Conservation (phyloP, 2,888 invertebrate species). For the Drosophila fulvimacula region DNA sequence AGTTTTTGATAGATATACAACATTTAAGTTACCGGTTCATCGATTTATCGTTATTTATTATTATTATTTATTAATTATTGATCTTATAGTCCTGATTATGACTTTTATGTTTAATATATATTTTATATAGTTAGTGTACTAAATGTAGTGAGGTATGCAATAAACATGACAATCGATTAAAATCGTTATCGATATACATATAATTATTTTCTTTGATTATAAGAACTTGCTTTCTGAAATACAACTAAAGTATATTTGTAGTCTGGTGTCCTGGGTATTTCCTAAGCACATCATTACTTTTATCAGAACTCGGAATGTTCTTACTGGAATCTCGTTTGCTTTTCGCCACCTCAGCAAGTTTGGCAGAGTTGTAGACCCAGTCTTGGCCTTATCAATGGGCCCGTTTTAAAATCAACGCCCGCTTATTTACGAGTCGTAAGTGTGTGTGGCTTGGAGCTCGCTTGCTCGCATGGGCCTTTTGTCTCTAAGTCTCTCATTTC, state of each 20-base stretch:
- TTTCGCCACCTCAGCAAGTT: constrained; percentile 73
- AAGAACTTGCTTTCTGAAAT: background rate
- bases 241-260: background rate
- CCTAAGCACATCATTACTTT: background rate
- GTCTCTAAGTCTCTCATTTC: constrained; percentile 66
- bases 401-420: constrained; percentile 76
- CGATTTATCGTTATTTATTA: too few species aligned
- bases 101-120: background rate
- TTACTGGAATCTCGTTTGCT: constrained; percentile 13
- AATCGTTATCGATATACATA: background rate
- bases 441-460: background rate
- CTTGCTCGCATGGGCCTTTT: constrained; percentile 28
- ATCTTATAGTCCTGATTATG: background rate
- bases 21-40: too few species aligned
- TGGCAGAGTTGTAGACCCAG: constrained; percentile 2
- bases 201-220: background rate
- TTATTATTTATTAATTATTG: too few species aligned
- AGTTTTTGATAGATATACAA: background rate
- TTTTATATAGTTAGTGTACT: too few species aligned
- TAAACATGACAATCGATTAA: background rate
- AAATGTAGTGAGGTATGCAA: background rate
- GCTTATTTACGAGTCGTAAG: constrained; percentile 64
- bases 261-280: background rate
- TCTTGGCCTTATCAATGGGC: constrained; percentile 67
- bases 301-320: too few species aligned